Percentiles rank a stretch among this genome's conserved stretches.
Conservation (phyloP, 2,888 invertebrate genomes). For the Phaedon cochleariae region DNA sequence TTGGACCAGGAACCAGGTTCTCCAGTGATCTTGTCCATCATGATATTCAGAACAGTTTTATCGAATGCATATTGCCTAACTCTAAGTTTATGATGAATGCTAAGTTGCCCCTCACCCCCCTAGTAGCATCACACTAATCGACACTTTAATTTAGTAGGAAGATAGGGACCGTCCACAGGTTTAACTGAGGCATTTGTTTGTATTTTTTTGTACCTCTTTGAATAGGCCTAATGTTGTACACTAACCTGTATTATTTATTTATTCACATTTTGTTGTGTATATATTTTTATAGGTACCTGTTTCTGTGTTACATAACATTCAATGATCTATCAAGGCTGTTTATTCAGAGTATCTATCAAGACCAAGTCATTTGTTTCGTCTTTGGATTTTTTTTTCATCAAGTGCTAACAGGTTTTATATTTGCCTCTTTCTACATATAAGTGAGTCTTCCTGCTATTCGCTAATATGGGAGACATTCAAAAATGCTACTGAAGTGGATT, state of each 20-base stretch:
- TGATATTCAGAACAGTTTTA: slow-evolving; percentile 19
- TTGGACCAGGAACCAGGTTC: too few relatives aligned
- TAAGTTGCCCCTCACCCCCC: slow-evolving; percentile 25
- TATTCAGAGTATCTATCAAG: neutral
- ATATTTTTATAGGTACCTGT: slow-evolving; percentile 62
- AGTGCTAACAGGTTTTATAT: neutral
- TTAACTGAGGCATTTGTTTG: slow-evolving; percentile 22
- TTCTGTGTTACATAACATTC: slow-evolving; percentile 55
- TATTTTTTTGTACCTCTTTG: slow-evolving; percentile 27
- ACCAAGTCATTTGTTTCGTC: neutral
- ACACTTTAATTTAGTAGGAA: slow-evolving; percentile 36
- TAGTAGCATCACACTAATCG: slow-evolving; percentile 43
- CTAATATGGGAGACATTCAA: too few relatives aligned
- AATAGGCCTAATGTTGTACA: slow-evolving; percentile 34
- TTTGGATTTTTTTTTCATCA: neutral
- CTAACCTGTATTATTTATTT: slow-evolving; percentile 28
- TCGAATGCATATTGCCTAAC: slow-evolving; percentile 9
- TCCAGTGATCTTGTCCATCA: slow-evolving; percentile 6
- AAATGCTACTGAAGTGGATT: too few relatives aligned
- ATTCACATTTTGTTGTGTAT: slow-evolving; percentile 44
- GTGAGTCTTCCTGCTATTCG: too few relatives aligned
- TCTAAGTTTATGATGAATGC: slow-evolving; percentile 20
- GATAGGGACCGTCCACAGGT: slow-evolving; percentile 40
- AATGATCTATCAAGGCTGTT: neutral
- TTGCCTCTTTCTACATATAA: too few relatives aligned